phyloP scores from a whole-genome alignment of 2,888 invertebrate genomes.

The Tenthredo livida region DNA sequence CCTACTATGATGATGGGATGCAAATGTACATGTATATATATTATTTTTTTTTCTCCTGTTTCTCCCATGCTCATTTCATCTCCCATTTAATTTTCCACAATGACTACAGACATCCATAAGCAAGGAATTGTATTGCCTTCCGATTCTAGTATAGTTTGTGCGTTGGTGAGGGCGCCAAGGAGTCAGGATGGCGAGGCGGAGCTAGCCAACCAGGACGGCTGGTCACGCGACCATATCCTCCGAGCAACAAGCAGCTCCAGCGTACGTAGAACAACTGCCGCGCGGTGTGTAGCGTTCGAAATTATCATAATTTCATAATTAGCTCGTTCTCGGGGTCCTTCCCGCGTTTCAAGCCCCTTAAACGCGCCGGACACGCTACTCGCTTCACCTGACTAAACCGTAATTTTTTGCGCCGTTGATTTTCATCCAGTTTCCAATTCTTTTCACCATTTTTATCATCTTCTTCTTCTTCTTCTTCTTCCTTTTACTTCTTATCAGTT shows the following conservation, averaged over 20 bases:
- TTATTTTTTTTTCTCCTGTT: background rate
- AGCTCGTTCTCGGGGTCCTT: constrained; percentile 72
- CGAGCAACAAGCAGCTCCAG: constrained; percentile 46
- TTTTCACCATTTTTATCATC: constrained; percentile 53
- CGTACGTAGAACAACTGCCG: constrained; percentile 50
- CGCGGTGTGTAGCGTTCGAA: constrained; percentile 56
- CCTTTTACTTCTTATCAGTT: background rate
- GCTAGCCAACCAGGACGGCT: constrained; percentile 69
- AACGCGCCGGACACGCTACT: constrained; percentile 70
- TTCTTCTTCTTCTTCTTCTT: constrained; percentile 7
- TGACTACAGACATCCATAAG: background rate
- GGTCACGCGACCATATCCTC: constrained; percentile 73
- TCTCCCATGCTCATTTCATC: constrained; percentile 23
- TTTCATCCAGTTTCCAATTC: constrained; percentile 60
- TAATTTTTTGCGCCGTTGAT: constrained; percentile 64
- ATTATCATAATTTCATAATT: constrained; percentile 77
- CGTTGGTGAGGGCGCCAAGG: constrained; percentile 57
- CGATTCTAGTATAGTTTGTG: constrained; percentile 15
- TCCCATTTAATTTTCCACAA: background rate
- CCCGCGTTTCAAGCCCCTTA: constrained; percentile 67
- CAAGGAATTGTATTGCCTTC: constrained; percentile 1
- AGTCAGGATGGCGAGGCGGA: constrained; percentile 64
- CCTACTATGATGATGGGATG: background rate
- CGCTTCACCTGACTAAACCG: constrained; percentile 66
- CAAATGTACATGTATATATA: background rate